Percentiles rank a stretch among this genome's conserved stretches.
phyloP scores from a whole-genome alignment of 2,113 vertebrate species.

The Ammodytes dubius region DNA sequence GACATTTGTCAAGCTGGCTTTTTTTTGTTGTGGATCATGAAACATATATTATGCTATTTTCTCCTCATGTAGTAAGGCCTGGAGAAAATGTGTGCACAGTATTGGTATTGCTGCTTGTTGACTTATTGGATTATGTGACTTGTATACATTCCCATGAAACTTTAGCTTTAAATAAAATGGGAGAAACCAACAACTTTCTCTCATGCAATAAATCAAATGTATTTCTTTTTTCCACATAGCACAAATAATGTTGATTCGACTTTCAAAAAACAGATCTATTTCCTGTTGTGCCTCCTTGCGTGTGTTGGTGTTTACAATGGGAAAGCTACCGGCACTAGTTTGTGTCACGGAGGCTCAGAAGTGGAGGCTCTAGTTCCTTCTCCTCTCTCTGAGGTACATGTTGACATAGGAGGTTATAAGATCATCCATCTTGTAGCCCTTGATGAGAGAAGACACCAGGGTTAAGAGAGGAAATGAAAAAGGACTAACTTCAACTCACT shows the following conservation, averaged over 20 bases:
- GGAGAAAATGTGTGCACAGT: neutral
- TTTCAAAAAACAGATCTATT: neutral
- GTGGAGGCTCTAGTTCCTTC: slow-evolving; percentile 70
- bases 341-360: slow-evolving; percentile 42
- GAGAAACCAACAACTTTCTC: slow-evolving; percentile 25
- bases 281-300: neutral
- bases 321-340: neutral
- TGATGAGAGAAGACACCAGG: slow-evolving; percentile 48
- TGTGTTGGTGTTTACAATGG: neutral
- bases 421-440: slow-evolving; percentile 99
- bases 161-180: slow-evolving; percentile 37
- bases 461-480: neutral
- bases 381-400: slow-evolving; percentile 84
- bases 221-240: neutral
- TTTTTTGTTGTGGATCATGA: neutral
- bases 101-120: neutral
- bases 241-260: slow-evolving; percentile 6
- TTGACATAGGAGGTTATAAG: slow-evolving; percentile 93
- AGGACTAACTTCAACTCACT: neutral
- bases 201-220: slow-evolving; percentile 14
- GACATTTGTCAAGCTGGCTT: neutral
- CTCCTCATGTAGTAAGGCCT: neutral
- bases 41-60: neutral
- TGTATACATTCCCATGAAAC: neutral
- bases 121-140: neutral